Conservation (phyloP, 35 echinoderm and acorn worm species). For the Eucidaris tribuloides region DNA sequence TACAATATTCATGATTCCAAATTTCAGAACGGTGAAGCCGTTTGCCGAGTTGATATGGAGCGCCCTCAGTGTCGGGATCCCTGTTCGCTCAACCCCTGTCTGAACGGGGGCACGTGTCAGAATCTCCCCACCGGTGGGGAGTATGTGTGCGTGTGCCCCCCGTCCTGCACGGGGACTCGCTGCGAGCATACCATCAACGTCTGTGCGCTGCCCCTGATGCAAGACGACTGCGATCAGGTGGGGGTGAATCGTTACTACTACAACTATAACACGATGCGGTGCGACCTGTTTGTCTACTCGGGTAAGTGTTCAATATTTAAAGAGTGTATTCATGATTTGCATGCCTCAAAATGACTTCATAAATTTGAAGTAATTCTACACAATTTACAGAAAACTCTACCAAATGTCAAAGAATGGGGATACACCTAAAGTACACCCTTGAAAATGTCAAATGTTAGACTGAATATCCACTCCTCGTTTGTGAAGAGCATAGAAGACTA, state of each 20-base stretch:
- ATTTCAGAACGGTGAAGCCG: conserved; percentile 23
- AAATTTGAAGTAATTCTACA: too few relatives aligned
- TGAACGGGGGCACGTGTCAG: conserved; percentile 74
- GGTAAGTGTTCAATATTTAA: conserved; percentile 18
- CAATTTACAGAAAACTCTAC: too few relatives aligned
- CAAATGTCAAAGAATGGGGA: too few relatives aligned
- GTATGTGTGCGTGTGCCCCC: conserved; percentile 78
- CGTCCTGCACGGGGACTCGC: conserved; percentile 49
- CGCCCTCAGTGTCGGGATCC: conserved; percentile 69
- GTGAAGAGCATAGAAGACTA: too few relatives aligned
- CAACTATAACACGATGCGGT: conserved; percentile 62
- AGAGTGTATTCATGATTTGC: not conserved
- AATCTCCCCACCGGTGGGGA: conserved; percentile 56
- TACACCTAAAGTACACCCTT: too few relatives aligned
- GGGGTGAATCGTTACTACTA: conserved; percentile 62
- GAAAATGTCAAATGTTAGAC: too few relatives aligned
- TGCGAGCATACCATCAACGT: conserved; percentile 87
- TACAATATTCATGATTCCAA: too few relatives aligned
- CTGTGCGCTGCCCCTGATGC: conserved; percentile 40
- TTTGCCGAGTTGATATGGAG: conserved; percentile 37
- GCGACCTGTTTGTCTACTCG: conserved; percentile 76
- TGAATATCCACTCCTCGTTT: too few relatives aligned
- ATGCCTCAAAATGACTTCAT: too few relatives aligned
- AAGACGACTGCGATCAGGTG: conserved; percentile 47
- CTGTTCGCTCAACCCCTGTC: conserved; percentile 64